Evolutionary conservation across 2,113 vertebrate genomes (phyloP).

Genomic region (Chaenogobius annularis): DNA sequence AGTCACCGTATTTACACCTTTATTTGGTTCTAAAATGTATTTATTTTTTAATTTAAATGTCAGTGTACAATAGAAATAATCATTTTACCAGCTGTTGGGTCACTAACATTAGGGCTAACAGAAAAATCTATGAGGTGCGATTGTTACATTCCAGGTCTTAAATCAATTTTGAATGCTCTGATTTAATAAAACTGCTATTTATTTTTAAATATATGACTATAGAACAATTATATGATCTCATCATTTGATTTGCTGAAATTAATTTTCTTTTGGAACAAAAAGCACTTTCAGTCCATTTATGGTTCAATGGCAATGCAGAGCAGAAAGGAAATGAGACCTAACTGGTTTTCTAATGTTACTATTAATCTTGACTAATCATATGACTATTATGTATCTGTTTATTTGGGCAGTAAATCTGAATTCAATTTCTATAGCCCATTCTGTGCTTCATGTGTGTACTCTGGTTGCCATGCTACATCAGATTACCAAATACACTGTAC

Average conservation of each 20-base stretch:
- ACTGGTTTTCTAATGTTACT: background rate
- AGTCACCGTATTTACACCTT: no score
- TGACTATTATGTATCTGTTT: background rate
- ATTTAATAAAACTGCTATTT: no score
- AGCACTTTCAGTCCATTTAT: background rate
- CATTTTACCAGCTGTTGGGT: no score
- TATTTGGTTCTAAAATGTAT: no score
- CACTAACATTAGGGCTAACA: no score
- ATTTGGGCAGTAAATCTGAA: constrained; percentile 33
- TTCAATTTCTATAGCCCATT: constrained; percentile 18
- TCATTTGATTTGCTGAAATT: background rate
- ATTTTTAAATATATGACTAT: no score
- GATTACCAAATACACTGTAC: constrained; percentile 49
- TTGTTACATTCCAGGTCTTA: background rate
- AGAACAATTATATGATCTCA: background rate
- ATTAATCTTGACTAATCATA: background rate
- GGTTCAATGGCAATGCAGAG: background rate
- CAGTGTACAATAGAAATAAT: no score
- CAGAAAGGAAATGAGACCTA: background rate
- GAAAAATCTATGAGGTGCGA: no score
- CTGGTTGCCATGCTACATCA: constrained; percentile 60
- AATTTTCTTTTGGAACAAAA: background rate
- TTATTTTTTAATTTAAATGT: no score
- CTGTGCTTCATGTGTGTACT: constrained; percentile 47
- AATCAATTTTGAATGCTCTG: background rate